These are phyloP conservation scores for Elephantulus edwardii DNA, from an alignment of 2,113 vertebrate species.

Conservation along the genomic window DNA sequence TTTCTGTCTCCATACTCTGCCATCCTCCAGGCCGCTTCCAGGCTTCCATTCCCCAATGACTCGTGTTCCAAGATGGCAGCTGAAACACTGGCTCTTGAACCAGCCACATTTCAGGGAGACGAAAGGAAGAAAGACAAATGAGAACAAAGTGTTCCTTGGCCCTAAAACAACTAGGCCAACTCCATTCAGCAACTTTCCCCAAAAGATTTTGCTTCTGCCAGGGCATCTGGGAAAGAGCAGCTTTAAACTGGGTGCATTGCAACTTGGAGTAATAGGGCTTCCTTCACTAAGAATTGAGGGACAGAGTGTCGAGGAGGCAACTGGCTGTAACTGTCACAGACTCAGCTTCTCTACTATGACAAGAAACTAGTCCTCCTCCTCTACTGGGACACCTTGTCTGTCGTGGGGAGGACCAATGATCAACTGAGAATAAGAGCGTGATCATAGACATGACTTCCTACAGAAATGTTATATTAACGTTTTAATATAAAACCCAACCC, in stretches of 20 bases:
- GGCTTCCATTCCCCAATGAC: not conserved
- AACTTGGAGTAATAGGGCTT: not conserved
- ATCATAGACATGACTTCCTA: not conserved
- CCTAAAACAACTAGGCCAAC: not conserved
- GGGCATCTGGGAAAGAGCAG: not conserved
- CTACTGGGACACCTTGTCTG: not conserved
- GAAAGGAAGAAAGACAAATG: not conserved
- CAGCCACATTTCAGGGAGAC: not conserved
- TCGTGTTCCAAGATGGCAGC: not conserved
- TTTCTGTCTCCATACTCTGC: not conserved
- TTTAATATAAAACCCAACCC: too few species aligned
- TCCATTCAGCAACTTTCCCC: not conserved
- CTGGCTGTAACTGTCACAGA: not conserved
- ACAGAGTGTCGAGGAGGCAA: not conserved
- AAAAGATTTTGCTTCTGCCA: not conserved
- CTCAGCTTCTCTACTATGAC: not conserved
- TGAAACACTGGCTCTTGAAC: not conserved
- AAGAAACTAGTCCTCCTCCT: not conserved
- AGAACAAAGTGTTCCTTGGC: not conserved
- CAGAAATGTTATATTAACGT: not conserved
- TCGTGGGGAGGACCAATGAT: not conserved
- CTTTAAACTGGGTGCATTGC: not conserved
- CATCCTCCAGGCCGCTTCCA: not conserved
- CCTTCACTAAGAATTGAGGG: not conserved
- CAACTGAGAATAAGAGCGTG: not conserved